These are phyloP conservation scores for Apis laboriosa DNA, from an alignment of 1,140 invertebrate species.

Conservation along the genomic window DNA sequence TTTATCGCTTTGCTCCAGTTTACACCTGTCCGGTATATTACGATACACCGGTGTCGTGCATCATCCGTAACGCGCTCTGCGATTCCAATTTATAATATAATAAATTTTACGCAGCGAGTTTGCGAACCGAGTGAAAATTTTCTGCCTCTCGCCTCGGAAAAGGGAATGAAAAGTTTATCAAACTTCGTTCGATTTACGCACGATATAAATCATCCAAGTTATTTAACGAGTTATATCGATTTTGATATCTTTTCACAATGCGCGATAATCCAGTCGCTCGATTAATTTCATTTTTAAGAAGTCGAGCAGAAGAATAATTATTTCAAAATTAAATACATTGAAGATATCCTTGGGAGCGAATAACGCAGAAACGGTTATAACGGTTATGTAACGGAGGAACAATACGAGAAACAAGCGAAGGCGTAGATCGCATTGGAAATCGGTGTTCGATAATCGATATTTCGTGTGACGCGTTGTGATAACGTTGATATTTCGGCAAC, in stretches of 20 bases:
- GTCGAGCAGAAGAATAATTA: neutral
- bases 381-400: neutral
- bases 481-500: slow-evolving; percentile 9
- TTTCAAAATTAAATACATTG: neutral
- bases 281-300: neutral
- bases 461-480: neutral
- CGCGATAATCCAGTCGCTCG: neutral
- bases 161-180: neutral
- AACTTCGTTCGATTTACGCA: neutral
- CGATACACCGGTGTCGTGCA: neutral
- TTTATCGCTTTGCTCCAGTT: neutral
- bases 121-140: neutral
- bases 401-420: neutral
- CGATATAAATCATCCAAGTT: neutral
- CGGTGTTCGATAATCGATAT: slow-evolving; percentile 10
- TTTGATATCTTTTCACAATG: neutral
- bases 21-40: slow-evolving; percentile 12
- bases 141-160: neutral
- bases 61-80: neutral
- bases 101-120: neutral
- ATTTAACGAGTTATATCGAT: neutral
- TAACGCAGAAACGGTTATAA: neutral
- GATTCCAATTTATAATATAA: neutral
- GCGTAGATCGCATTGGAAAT: neutral
- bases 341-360: neutral